Evolutionary conservation across 2,797 vertebrate species (phyloP), one percentile per base, ranked within the genome.

Genomic region (Cirrhinus mrigala): DNA sequence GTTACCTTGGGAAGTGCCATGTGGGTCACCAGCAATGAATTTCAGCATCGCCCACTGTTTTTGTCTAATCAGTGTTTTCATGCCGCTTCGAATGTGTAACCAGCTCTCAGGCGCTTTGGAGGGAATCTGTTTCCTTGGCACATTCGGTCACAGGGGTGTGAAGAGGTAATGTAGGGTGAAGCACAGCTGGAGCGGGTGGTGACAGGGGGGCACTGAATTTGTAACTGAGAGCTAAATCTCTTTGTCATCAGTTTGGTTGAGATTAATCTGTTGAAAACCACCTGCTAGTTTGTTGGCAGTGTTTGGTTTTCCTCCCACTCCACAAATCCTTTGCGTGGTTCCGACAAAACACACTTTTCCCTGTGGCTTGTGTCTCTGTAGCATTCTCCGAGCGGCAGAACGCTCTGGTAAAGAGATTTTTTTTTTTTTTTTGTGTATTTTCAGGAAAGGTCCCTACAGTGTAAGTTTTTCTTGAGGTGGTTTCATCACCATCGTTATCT

Each of bases 111-210:
- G 73, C 46, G 29, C 12, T 78, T 68, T 44, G 60, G 18, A 46
- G 37, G 24, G 12, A 46, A 46, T 84, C 58, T 2, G 50, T 70
- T 70, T 70, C 50, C 9, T 84, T 77, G 62, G n/a, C 60, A 83
- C 9, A 27, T 68, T 83, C 54, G n/a, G 29, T 84, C 62, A 68
- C 16, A 46, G 48, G 82, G 48, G 44, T 78, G 62, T 40, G 33
- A 83, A 76, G 48, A 83, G 82, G 46, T 83, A 83, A 83, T 83
- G 70, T 64, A 40, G 81, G 56, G 81, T 76, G 73, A 84, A 77
- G 82, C 48, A 44, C 48, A 56, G 73, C 82, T 83, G 73, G 73
- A 68, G 82, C 62, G 8, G 33, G 29, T 46, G 58, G 22, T 52
- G 44, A 60, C 4, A 6, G n/a, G 58, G 54, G 71, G 48, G 46